Evolutionary conservation across 1,140 invertebrate species (phyloP), one percentile per base, ranked within the genome.

Genomic region (Neodiprion virginianus): DNA sequence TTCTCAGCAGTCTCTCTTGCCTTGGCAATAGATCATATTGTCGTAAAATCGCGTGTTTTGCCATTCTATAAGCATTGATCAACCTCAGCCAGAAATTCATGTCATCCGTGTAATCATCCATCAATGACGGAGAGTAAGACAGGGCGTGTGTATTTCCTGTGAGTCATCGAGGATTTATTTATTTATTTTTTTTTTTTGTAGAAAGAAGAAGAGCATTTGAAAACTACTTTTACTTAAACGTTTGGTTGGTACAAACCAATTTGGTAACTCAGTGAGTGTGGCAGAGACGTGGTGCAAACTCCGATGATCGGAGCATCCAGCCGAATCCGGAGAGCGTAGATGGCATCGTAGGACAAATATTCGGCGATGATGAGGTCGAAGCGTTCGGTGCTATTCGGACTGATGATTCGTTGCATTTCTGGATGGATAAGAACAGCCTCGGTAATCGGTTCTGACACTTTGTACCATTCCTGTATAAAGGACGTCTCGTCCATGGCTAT

Each of bases 61-160:
- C 14, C 48, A 67, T 50, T 10, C 72, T 76, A 1, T 78, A 70
- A 14, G 75, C 8, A 67, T 84, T 85, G 2, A 74, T 17, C 0
- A 89, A n/a, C 23, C 90, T 78, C 75, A 91, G 82, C 47, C 72
- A 72, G 48, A 89, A 85, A 14, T 77, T 85, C 81, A 88, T 82
- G 53, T 84, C 49, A 17, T 84, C 77, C 53, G 71, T 75, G 53
- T 83, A 86, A 5, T 82, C 78, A 8, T 82, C 68, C 14, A 87
- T 69, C 0, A 85, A 17, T 28, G 83, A 79, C 0, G 89, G 89
- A 76, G 89, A 86, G 40, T 89, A 76, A n/a, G 89, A 75, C 0
- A 88, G 85, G 74, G 90, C 87, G 7, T 80, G 76, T 5, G 87
- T 85, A 75, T 85, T 88, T 8, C 90, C 90, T 65, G 72, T 9